These are phyloP conservation scores for Argyrosomus japonicus DNA, from an alignment of 2,113 vertebrate species.

Conservation along the genomic window DNA sequence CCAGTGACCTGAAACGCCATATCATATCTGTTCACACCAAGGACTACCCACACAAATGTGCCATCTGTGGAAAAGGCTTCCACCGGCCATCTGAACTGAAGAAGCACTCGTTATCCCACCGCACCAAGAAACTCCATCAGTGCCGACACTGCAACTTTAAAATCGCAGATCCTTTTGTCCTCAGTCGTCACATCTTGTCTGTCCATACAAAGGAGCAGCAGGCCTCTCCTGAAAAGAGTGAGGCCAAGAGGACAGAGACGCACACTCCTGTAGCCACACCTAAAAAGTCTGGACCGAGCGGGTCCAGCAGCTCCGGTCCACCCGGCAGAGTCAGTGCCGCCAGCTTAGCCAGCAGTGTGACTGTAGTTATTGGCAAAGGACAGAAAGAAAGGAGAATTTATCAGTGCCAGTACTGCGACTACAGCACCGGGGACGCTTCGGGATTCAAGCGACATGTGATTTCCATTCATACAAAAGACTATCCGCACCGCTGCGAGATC, in stretches of 20 bases:
- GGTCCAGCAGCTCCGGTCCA: conserved; percentile 79
- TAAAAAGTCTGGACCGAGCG: conserved; percentile 91
- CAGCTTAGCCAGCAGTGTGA: conserved; percentile 81
- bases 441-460: conserved; percentile 99
- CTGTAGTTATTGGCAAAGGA: conserved; percentile 89
- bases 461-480: conserved; percentile 99
- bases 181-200: conserved; percentile 99
- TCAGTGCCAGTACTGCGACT: conserved; percentile 99
- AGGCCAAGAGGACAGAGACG: conserved; percentile 90
- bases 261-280: conserved; percentile 87
- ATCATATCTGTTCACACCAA: conserved; percentile 98
- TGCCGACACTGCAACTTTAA: conserved; percentile 99
- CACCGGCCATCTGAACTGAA: conserved; percentile 98
- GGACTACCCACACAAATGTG: conserved; percentile 99
- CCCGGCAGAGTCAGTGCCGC: conserved; percentile 77
- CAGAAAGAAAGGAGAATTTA: conserved; percentile 97
- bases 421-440: conserved; percentile 98
- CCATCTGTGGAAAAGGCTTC: conserved; percentile 97
- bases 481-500: conserved; percentile 98
- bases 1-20: conserved; percentile 97
- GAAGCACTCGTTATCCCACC: conserved; percentile 95
- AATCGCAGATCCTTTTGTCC: conserved; percentile 95
- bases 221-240: conserved; percentile 93
- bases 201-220: conserved; percentile 99
- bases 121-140: conserved; percentile 97